Evolutionary conservation across 2,113 vertebrate species (phyloP).

Genomic region (Neomonachus schauinslandi): DNA sequence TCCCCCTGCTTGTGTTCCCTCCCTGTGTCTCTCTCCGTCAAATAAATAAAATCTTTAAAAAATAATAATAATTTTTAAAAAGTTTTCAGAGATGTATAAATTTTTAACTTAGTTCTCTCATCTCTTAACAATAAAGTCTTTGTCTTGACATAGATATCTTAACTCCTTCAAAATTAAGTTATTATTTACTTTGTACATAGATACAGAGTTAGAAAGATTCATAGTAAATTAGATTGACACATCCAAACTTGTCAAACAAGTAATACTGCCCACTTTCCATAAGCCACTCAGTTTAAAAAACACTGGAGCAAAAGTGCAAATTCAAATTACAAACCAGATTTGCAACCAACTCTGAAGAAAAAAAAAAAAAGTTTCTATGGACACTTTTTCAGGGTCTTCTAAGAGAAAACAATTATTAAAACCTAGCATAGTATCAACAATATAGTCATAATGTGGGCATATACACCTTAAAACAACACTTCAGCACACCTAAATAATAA

Average conservation of each 20-base stretch:
- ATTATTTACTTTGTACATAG: conserved; percentile 29
- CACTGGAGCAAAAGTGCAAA: conserved; percentile 45
- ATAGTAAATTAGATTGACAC: background rate
- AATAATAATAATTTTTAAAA: too few relatives aligned
- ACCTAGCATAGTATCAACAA: background rate
- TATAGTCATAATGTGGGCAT: background rate
- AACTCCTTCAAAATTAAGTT: background rate
- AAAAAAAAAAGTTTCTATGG: background rate
- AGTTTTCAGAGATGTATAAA: background rate
- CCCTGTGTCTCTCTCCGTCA: too few relatives aligned
- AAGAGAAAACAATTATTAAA: conserved; percentile 18
- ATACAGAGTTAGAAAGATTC: background rate
- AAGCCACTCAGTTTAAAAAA: conserved; percentile 39
- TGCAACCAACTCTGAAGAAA: conserved; percentile 40
- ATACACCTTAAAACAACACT: conserved; percentile 34
- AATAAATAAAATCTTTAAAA: too few relatives aligned
- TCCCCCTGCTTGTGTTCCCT: too few relatives aligned
- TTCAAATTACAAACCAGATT: conserved; percentile 31
- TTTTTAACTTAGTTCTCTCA: conserved; percentile 32
- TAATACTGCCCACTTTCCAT: background rate
- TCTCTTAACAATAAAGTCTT: background rate
- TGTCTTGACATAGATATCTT: conserved; percentile 30
- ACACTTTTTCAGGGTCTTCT: background rate
- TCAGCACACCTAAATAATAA: background rate
- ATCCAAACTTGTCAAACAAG: conserved; percentile 77